Evolutionary conservation across 2,797 vertebrate genomes (phyloP).

Genomic region (Hozukius guyotensis): DNA sequence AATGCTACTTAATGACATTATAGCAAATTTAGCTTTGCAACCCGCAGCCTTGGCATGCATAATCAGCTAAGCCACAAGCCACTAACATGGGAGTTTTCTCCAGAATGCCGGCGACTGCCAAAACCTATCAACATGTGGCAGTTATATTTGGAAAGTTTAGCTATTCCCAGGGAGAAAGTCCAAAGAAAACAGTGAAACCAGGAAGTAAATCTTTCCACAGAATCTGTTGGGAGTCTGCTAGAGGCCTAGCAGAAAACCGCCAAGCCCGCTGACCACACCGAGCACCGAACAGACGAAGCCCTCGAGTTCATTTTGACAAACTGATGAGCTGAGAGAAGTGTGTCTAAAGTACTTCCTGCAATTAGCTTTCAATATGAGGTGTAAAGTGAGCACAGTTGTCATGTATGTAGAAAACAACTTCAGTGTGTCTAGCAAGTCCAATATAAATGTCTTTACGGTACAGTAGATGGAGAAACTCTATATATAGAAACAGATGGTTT

Average conservation of each 20-base stretch:
- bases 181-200: constrained; percentile 70
- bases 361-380: neutral
- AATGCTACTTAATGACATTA: constrained; percentile 26
- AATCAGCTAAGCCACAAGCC: constrained; percentile 59
- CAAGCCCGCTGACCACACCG: neutral
- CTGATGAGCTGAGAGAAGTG: constrained; percentile 3
- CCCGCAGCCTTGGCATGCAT: constrained; percentile 62
- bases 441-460: neutral
- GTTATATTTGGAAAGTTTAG: constrained; percentile 80
- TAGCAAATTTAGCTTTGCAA: constrained; percentile 31
- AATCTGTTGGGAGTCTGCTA: constrained; percentile 15
- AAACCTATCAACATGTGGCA: constrained; percentile 68
- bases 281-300: constrained; percentile 16
- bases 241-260: constrained; percentile 25
- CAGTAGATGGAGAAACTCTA: neutral
- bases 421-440: neutral
- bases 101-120: constrained; percentile 55
- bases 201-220: constrained; percentile 74
- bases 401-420: neutral
- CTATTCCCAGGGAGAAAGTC: constrained; percentile 68
- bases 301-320: constrained; percentile 7
- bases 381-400: neutral
- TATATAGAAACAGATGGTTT: neutral
- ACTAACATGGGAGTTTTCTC: constrained; percentile 72
- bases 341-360: constrained; percentile 15